Conservation (phyloP, 2,113 vertebrate species). For the Mesitornis unicolor region DNA sequence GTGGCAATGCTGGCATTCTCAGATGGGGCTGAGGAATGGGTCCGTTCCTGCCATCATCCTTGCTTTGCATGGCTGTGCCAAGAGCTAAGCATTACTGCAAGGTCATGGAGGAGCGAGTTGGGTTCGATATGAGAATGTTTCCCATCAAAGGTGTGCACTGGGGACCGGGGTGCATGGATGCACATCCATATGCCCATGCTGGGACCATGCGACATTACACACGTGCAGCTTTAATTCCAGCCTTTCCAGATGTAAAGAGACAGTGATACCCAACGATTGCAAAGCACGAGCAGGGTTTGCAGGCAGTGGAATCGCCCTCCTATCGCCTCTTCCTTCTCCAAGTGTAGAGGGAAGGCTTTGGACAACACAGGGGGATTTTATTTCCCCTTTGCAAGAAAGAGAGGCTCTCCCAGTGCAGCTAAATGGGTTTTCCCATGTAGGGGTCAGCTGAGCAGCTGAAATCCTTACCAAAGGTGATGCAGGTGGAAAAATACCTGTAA, state of each 20-base stretch:
- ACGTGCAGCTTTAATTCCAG: background rate
- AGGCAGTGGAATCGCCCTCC: accelerated
- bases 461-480: background rate
- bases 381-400: background rate
- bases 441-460: background rate
- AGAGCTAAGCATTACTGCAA: accelerated
- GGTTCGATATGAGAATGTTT: accelerated
- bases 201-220: accelerated
- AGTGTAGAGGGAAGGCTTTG: background rate
- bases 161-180: background rate
- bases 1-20: background rate
- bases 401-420: no score
- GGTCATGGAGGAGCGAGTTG: background rate
- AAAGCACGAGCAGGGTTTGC: accelerated
- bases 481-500: background rate
- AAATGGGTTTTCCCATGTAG: background rate
- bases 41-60: accelerated
- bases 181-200: accelerated
- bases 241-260: background rate
- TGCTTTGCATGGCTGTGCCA: background rate
- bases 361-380: background rate
- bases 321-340: background rate
- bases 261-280: accelerated
- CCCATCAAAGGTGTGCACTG: accelerated
- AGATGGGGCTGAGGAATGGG: accelerated